These are phyloP conservation scores for Eublepharis macularius DNA, from an alignment of 2,113 vertebrate species.

Conservation along the genomic window DNA sequence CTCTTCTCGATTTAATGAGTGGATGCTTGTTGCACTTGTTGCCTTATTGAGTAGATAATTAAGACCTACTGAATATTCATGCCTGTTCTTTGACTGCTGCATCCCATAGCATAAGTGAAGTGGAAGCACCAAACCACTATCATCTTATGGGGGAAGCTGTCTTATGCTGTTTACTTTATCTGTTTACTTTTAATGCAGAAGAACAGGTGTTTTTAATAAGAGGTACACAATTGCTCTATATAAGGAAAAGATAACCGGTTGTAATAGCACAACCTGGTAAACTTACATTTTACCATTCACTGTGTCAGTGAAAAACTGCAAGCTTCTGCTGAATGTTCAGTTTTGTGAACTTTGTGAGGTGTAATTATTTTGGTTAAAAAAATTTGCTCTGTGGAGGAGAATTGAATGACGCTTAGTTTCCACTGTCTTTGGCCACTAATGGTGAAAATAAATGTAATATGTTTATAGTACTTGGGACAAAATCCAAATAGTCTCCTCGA, in stretches of 20 bases:
- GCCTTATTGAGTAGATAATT: slow-evolving; percentile 51
- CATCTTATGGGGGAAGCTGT: slow-evolving; percentile 35
- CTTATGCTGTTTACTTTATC: background rate
- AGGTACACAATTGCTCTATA: slow-evolving; percentile 20
- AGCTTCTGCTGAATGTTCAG: slow-evolving; percentile 41
- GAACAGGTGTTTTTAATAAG: slow-evolving; percentile 24
- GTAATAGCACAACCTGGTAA: slow-evolving; percentile 35
- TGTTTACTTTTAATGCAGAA: slow-evolving; percentile 34
- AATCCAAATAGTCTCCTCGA: background rate
- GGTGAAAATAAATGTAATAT: background rate
- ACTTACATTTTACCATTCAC: slow-evolving; percentile 32
- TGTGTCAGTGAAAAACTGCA: slow-evolving; percentile 30
- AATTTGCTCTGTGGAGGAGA: slow-evolving; percentile 14
- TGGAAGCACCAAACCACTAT: slow-evolving; percentile 33
- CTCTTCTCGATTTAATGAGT: slow-evolving; percentile 37
- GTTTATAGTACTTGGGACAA: background rate
- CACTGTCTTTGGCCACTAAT: slow-evolving; percentile 28
- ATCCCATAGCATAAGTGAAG: slow-evolving; percentile 11
- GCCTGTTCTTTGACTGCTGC: slow-evolving; percentile 41
- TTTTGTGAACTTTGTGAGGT: slow-evolving; percentile 56
- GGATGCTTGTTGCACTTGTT: slow-evolving; percentile 43
- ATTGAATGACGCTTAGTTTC: slow-evolving; percentile 52
- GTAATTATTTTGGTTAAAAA: slow-evolving; percentile 40
- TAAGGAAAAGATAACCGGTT: slow-evolving; percentile 29
- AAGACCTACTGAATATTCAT: slow-evolving; percentile 46